Conservation (phyloP, 2,888 invertebrate genomes). For the Clunio marinus region DNA sequence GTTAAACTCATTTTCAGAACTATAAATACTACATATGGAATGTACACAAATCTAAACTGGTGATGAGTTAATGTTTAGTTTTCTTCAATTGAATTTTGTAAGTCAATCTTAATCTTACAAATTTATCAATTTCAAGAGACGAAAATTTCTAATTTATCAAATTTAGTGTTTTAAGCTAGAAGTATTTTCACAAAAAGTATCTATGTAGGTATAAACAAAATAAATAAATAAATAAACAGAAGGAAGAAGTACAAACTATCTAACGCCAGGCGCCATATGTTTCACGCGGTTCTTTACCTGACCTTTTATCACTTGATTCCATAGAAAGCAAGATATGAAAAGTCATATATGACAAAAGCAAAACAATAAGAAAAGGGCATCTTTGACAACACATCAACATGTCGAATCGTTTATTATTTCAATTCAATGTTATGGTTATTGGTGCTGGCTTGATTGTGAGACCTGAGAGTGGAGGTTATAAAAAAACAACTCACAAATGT, state of each 20-base stretch:
- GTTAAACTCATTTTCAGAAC: neutral
- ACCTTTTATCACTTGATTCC: neutral
- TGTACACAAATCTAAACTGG: neutral
- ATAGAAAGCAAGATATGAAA: neutral
- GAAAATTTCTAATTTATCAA: no score
- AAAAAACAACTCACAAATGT: neutral
- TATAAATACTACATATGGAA: neutral
- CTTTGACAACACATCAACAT: conserved; percentile 15
- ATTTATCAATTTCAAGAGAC: no score
- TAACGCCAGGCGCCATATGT: conserved; percentile 14
- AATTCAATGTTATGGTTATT: conserved; percentile 16
- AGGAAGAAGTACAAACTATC: neutral
- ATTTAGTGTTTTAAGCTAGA: no score
- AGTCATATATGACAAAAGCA: neutral
- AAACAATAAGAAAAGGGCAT: conserved; percentile 22
- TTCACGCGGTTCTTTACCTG: conserved; percentile 16
- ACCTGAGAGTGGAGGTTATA: neutral
- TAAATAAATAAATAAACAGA: neutral
- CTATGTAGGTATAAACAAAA: neutral
- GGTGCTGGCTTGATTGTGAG: conserved; percentile 3
- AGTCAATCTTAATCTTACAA: no score
- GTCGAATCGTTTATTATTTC: conserved; percentile 3
- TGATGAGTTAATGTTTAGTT: no score
- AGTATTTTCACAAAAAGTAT: no score
- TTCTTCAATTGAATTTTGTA: no score